phyloP scores from a whole-genome alignment of 2,113 vertebrate species.

The Oreochromis tanganicae region DNA sequence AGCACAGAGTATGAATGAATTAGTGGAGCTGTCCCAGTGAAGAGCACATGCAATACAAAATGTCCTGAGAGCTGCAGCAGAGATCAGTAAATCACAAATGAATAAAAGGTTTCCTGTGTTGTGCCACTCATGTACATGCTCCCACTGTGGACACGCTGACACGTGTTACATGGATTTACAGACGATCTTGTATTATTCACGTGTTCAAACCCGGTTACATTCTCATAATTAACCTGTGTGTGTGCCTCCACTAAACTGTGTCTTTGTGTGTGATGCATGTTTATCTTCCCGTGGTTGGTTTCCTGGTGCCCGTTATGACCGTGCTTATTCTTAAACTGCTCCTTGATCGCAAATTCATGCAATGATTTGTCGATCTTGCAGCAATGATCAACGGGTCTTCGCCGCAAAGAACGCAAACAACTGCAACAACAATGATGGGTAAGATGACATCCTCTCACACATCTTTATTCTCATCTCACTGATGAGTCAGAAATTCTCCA shows the following conservation, averaged over 20 bases:
- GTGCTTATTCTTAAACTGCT: neutral
- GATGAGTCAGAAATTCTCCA: neutral
- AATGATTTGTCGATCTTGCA: neutral
- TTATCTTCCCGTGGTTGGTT: neutral
- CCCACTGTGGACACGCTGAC: neutral
- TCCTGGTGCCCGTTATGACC: neutral
- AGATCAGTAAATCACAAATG: neutral
- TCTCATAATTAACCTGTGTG: neutral
- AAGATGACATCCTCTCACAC: constrained; percentile 32
- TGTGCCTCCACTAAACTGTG: neutral
- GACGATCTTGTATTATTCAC: neutral
- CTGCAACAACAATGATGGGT: constrained; percentile 84
- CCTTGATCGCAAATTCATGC: neutral
- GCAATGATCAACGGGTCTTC: constrained; percentile 56
- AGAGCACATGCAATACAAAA: neutral
- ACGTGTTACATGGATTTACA: neutral
- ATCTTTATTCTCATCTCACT: neutral
- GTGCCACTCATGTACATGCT: neutral
- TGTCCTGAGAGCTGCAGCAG: neutral
- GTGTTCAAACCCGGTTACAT: neutral
- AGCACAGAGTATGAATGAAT: neutral
- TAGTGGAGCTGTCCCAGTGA: neutral
- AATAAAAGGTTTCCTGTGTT: neutral
- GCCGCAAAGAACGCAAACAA: constrained; percentile 78
- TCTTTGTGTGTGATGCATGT: neutral